phyloP scores from a whole-genome alignment of 1,140 invertebrate genomes.

The Centruroides sculpturatus region DNA sequence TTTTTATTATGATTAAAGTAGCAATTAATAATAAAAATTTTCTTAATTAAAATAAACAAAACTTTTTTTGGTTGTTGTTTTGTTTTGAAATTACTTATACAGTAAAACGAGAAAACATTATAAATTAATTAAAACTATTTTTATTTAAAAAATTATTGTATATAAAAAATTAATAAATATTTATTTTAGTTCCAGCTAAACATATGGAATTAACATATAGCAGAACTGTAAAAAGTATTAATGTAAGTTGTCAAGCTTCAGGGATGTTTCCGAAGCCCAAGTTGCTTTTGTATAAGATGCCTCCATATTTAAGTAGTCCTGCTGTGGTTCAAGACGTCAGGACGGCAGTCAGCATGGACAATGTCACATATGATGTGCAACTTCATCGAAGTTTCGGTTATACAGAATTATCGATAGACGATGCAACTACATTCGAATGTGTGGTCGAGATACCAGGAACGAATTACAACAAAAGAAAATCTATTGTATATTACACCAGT shows the following conservation, averaged over 20 bases:
- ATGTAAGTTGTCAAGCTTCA: slow-evolving; percentile 9
- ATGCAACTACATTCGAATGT: slow-evolving; percentile 7
- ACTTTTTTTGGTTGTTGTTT: too few relatives aligned
- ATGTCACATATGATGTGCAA: slow-evolving; percentile 3
- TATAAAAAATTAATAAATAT: neutral
- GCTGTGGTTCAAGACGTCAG: slow-evolving; percentile 1
- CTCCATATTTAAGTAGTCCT: neutral
- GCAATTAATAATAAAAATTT: neutral
- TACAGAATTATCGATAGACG: neutral
- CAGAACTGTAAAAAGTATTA: neutral
- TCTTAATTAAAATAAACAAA: neutral
- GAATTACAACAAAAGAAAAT: slow-evolving; percentile 9
- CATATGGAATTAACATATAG: slow-evolving; percentile 7
- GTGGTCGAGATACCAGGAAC: slow-evolving; percentile 12
- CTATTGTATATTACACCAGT: slow-evolving; percentile 10
- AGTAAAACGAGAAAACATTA: too few relatives aligned
- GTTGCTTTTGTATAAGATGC: slow-evolving; percentile 2
- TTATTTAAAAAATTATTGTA: too few relatives aligned
- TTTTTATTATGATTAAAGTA: neutral
- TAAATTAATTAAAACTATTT: too few relatives aligned
- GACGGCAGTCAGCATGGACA: neutral
- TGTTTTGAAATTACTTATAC: too few relatives aligned
- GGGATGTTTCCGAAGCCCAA: slow-evolving; percentile 8
- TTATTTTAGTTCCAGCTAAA: slow-evolving; percentile 5
- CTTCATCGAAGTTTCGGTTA: slow-evolving; percentile 2